Percentiles rank a stretch among this genome's conserved stretches.
Conservation (phyloP, 1,140 invertebrate species). For the Heliconius eleuchia region DNA sequence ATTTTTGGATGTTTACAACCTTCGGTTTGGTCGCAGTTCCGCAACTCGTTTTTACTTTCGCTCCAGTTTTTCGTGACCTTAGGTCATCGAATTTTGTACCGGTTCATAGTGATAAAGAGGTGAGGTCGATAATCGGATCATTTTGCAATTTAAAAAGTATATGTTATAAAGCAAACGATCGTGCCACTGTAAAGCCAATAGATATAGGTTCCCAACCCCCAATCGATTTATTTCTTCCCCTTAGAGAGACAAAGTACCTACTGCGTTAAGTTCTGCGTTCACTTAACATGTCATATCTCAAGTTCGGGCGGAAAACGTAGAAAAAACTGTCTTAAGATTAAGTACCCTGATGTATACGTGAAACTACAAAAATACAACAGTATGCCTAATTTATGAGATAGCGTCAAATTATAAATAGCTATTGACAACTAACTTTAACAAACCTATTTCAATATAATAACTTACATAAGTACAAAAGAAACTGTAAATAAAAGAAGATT, state of each 20-base stretch:
- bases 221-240: too few relatives aligned
- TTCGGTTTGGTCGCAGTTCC: conserved; percentile 62
- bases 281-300: too few relatives aligned
- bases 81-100: conserved; percentile 37
- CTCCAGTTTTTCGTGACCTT: conserved; percentile 71
- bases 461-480: neutral
- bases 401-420: too few relatives aligned
- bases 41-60: conserved; percentile 70
- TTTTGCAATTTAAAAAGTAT: neutral
- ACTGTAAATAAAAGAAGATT: neutral
- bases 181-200: too few relatives aligned
- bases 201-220: too few relatives aligned
- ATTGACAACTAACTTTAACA: neutral
- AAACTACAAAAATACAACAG: too few relatives aligned
- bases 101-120: neutral
- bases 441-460: neutral
- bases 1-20: conserved; percentile 68
- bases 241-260: too few relatives aligned
- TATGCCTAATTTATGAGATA: too few relatives aligned
- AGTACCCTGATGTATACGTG: too few relatives aligned
- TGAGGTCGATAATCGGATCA: neutral
- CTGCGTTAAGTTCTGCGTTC: too few relatives aligned
- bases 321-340: too few relatives aligned
- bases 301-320: too few relatives aligned
- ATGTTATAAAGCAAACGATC: neutral